A percentile compares a stretch with the other conserved stretches of the same genome.
Evolutionary conservation across 2,888 invertebrate species (phyloP).

Genomic region (Dynastes tityus): DNA sequence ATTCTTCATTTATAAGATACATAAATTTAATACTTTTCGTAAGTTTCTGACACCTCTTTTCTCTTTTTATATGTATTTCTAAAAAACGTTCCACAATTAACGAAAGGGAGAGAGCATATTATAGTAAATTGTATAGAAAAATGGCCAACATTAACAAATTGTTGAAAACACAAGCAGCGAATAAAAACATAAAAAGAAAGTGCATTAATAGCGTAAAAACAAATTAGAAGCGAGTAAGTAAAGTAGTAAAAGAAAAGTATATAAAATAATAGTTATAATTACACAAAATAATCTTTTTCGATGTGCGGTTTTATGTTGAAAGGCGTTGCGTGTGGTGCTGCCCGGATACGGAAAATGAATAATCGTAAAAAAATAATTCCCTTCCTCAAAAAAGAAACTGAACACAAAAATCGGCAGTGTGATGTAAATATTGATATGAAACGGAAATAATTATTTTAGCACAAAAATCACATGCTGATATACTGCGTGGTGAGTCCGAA

Average conservation of each 20-base stretch:
- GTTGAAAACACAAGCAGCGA: constrained; percentile 3
- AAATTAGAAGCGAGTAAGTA: constrained; percentile 32
- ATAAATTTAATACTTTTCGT: no score
- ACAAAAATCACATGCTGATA: constrained; percentile 57
- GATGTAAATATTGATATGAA: constrained; percentile 32
- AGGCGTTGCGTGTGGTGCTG: constrained; percentile 37
- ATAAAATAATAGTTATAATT: constrained; percentile 44
- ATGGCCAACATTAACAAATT: not conserved
- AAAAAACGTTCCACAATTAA: not conserved
- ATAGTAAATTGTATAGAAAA: not conserved
- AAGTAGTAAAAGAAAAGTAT: constrained; percentile 9
- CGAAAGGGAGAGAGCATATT: constrained; percentile 25
- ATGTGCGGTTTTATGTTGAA: constrained; percentile 40
- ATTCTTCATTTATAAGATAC: not conserved
- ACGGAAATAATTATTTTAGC: constrained; percentile 52
- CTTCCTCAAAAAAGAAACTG: constrained; percentile 50
- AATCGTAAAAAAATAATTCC: constrained; percentile 47
- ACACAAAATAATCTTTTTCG: constrained; percentile 41
- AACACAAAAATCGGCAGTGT: constrained; percentile 53
- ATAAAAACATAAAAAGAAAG: constrained; percentile 13
- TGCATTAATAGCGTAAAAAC: constrained; percentile 4
- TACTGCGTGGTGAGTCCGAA: constrained; percentile 48
- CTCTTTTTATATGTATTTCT: no score
- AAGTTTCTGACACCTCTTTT: no score
- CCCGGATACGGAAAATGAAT: constrained; percentile 21